phyloP scores from a whole-genome alignment of 2,888 invertebrate genomes.

The Diadegma fenestrale region DNA sequence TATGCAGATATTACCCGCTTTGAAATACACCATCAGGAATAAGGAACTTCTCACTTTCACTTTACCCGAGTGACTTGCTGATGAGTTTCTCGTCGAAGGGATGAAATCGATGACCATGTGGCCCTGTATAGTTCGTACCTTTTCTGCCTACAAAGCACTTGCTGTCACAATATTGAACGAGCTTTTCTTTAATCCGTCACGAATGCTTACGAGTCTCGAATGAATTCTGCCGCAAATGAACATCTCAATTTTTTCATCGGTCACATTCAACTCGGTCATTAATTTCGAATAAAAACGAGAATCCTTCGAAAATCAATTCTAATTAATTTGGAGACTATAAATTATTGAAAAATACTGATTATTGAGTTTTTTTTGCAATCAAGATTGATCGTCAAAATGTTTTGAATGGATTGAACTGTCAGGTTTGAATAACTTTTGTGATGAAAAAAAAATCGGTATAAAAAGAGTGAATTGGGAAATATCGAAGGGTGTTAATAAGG shows the following conservation, averaged over 20 bases:
- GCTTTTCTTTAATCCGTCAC: slow-evolving; percentile 30
- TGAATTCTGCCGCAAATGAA: slow-evolving; percentile 7
- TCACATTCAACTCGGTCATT: not conserved
- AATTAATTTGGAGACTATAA: not conserved
- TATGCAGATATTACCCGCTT: not conserved
- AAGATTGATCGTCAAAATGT: not conserved
- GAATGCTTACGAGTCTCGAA: slow-evolving; percentile 21
- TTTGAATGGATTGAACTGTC: not conserved
- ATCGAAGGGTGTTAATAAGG: slow-evolving; percentile 7
- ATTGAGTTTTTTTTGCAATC: not conserved
- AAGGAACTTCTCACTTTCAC: slow-evolving; percentile 56
- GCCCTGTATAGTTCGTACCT: slow-evolving; percentile 51
- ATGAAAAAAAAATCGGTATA: no score
- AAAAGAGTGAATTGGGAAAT: not conserved
- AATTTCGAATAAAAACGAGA: not conserved
- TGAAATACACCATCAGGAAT: slow-evolving; percentile 1
- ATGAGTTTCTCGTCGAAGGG: slow-evolving; percentile 49
- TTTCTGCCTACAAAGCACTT: slow-evolving; percentile 64
- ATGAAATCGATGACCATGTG: slow-evolving; percentile 64
- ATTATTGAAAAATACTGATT: not conserved
- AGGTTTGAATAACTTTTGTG: not conserved
- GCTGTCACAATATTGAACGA: slow-evolving; percentile 70
- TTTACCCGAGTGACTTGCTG: slow-evolving; percentile 44
- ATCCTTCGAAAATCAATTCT: not conserved
- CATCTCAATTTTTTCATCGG: not conserved